Evolutionary conservation across 2,888 invertebrate species (phyloP).

Genomic region (Furcula furcula): DNA sequence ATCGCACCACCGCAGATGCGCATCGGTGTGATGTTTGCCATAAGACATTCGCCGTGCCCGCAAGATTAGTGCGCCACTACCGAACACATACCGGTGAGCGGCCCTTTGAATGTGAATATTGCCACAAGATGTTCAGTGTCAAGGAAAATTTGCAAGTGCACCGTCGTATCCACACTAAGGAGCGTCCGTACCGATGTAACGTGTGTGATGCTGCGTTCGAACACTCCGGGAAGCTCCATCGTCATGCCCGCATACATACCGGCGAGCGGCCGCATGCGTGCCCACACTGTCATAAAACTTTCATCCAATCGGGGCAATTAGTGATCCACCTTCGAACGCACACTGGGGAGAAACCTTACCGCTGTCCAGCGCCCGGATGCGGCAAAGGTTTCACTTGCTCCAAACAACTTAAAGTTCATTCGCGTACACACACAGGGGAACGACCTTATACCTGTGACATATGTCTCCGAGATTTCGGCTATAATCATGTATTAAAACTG

Average conservation of each 20-base stretch:
- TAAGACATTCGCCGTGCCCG: conserved; percentile 95
- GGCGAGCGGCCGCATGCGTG: conserved; percentile 95
- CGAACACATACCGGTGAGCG: conserved; percentile 95
- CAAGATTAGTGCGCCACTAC: conserved; percentile 91
- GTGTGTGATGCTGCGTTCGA: conserved; percentile 95
- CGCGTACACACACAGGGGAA: conserved; percentile 94
- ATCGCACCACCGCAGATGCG: conserved; percentile 83
- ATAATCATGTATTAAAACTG: conserved; percentile 94
- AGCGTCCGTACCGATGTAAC: conserved; percentile 94
- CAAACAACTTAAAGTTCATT: conserved; percentile 95
- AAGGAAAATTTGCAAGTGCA: conserved; percentile 96
- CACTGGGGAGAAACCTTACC: conserved; percentile 93
- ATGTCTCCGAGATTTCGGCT: conserved; percentile 94
- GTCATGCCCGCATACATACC: conserved; percentile 95
- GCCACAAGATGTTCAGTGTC: conserved; percentile 95
- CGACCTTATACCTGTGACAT: conserved; percentile 96
- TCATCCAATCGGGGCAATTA: conserved; percentile 94
- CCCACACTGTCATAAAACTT: conserved; percentile 92
- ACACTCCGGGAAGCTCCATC: conserved; percentile 93
- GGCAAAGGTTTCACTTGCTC: conserved; percentile 96
- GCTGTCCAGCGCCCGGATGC: conserved; percentile 89
- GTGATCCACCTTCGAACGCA: conserved; percentile 96
- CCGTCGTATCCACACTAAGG: conserved; percentile 94
- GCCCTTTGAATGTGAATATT: conserved; percentile 95
- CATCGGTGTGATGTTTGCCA: conserved; percentile 95